A percentile compares a stretch with the other conserved stretches of the same genome.
phyloP scores from a whole-genome alignment of 2,113 vertebrate genomes.

The Takifugu bimaculatus region DNA sequence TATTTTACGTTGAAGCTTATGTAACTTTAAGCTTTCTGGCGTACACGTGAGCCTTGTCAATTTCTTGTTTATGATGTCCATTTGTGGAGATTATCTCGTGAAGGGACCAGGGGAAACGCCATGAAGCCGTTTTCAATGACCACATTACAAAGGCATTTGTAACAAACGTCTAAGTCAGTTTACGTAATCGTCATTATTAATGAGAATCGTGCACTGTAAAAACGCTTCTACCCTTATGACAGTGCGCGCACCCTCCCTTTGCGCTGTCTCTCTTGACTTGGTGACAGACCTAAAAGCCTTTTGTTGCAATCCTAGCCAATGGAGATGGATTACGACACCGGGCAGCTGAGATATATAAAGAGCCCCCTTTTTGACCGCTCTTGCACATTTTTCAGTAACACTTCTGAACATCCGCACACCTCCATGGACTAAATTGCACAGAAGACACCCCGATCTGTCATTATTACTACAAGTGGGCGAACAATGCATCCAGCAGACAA shows the following conservation, averaged over 20 bases:
- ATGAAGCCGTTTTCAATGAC: neutral
- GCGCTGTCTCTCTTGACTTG: constrained; percentile 77
- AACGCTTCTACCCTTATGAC: constrained; percentile 57
- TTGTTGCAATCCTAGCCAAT: constrained; percentile 96
- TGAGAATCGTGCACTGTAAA: constrained; percentile 52
- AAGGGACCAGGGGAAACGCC: neutral
- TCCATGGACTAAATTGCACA: constrained; percentile 68
- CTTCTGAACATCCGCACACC: constrained; percentile 70
- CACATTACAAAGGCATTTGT: constrained; percentile 10
- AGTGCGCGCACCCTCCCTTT: constrained; percentile 62
- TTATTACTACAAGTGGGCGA: constrained; percentile 47
- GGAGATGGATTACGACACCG: constrained; percentile 92
- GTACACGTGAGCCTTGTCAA: too few species aligned
- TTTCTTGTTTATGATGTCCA: neutral
- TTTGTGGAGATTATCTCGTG: neutral
- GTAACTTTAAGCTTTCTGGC: too few species aligned
- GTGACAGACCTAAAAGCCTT: constrained; percentile 93
- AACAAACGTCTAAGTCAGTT: constrained; percentile 6
- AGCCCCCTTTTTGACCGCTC: constrained; percentile 77
- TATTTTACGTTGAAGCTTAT: too few species aligned
- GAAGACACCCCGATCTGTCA: constrained; percentile 46
- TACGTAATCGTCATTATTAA: constrained; percentile 36
- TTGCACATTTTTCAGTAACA: constrained; percentile 81
- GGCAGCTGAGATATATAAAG: constrained; percentile 93
- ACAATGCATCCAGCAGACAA: constrained; percentile 57